Conservation (phyloP, 2,888 invertebrate species). For the Drosophila longiperda region DNA sequence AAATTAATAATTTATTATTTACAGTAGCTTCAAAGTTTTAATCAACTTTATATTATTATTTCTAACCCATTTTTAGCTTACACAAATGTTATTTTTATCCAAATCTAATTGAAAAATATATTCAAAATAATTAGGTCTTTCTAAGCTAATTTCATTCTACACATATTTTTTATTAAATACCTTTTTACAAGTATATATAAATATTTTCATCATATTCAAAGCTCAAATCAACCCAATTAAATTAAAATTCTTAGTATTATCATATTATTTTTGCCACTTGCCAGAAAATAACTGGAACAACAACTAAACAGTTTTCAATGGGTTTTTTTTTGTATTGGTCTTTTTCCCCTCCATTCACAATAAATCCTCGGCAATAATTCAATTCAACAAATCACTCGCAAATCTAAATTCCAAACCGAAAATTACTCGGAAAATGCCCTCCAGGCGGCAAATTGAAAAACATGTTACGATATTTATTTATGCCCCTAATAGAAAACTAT, state of each 20-base stretch:
- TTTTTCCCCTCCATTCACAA: slow-evolving; percentile 32
- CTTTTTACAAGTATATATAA: background rate
- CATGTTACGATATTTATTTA: slow-evolving; percentile 68
- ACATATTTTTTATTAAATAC: background rate
- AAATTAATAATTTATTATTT: background rate
- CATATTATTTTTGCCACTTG: background rate
- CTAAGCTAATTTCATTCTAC: background rate
- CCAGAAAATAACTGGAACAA: background rate
- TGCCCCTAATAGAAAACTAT: slow-evolving; percentile 36
- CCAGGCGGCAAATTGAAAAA: slow-evolving; percentile 67
- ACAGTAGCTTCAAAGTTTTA: background rate
- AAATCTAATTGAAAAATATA: no score
- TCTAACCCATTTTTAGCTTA: background rate
- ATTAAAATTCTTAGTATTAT: background rate
- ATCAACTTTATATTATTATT: background rate
- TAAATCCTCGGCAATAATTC: slow-evolving; percentile 39
- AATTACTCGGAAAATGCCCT: slow-evolving; percentile 56
- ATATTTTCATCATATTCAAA: background rate
- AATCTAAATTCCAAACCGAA: slow-evolving; percentile 51
- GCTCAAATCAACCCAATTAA: background rate
- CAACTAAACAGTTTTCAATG: slow-evolving; percentile 9
- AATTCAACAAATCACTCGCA: slow-evolving; percentile 44
- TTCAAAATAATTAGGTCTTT: no score
- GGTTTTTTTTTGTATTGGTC: slow-evolving; percentile 12
- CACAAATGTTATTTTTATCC: background rate